Base-by-base conservation (phyloP, 2,113 vertebrate species). In the Caloenas nicobarica region DNA sequence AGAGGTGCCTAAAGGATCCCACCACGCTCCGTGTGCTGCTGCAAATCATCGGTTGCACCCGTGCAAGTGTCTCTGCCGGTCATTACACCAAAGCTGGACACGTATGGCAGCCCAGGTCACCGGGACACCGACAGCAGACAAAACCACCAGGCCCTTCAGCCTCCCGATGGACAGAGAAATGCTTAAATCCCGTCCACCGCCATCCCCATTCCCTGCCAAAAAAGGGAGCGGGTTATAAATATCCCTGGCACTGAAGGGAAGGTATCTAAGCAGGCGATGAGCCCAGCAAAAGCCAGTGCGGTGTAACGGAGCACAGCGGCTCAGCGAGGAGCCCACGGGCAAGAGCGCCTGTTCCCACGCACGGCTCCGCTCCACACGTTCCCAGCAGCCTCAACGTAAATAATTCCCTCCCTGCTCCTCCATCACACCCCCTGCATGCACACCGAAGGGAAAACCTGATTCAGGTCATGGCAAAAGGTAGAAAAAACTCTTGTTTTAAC, bases 391-490 rank as follows among this genome's bases (percentile, higher is more conserved):
- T 66, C 61, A 48, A 87, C 53, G 51, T 96, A 93, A 97, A 91
- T 86, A 91, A 98, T 97, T 96, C 96, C 86, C 61, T 96, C 96
- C 95, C 96, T 89, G 61, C 96, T 97, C 95, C 96, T 96, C 97
- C 97, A 97, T 92, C 97, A 89, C 93, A 88, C 93, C 89, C 96
- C 95, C 97, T 42, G 86, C 93, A 64, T 96, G 94, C 96, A 93
- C 97, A 91, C 85, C 69, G 72, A 57, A 61, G 91, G 95, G 94
- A 91, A 94, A 97, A 94, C 96, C 96, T 10, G 89, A 83, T 91
- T 96, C 95, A 50, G 96, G 97, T 94, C 97, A 96, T 56, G 13
- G 91, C 81, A 40, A 71, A 93, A 95, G 96, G 72, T 28, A 95
- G 70, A 87, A 94, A 94, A 96, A 89, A 42, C 88, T 79, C n/a